These are phyloP conservation scores for Ptilonorhynchus violaceus DNA, from an alignment of 2,113 vertebrate species.

Conservation along the genomic window DNA sequence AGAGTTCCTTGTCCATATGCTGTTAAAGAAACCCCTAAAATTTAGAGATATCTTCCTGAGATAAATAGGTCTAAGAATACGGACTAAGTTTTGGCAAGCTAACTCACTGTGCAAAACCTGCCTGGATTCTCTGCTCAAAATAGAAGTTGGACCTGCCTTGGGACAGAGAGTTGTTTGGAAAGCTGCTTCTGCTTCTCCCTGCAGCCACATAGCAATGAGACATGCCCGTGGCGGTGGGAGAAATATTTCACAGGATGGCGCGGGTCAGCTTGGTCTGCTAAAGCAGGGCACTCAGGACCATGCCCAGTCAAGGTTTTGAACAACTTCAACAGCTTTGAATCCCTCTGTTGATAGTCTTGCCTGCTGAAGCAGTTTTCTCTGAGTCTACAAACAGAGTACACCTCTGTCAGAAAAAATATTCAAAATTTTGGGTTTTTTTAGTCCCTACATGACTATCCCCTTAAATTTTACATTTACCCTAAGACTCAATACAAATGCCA, in stretches of 20 bases:
- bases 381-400: background rate
- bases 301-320: background rate
- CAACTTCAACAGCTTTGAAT: background rate
- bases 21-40: background rate
- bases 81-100: background rate
- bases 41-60: background rate
- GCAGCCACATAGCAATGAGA: background rate
- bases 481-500: background rate
- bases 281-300: background rate
- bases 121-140: background rate
- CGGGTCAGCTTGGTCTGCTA: fast-evolving
- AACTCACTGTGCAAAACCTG: background rate
- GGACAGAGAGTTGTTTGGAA: background rate
- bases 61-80: background rate
- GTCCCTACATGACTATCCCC: too few relatives aligned
- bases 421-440: background rate
- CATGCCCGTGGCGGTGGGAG: fast-evolving
- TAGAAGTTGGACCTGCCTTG: background rate
- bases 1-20: background rate
- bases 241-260: background rate
- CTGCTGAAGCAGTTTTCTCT: background rate
- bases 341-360: background rate
- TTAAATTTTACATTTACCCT: background rate
- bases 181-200: background rate
- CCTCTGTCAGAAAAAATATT: background rate